phyloP scores from a whole-genome alignment of 2,888 invertebrate species.

The Drosophila paucipuncta region DNA sequence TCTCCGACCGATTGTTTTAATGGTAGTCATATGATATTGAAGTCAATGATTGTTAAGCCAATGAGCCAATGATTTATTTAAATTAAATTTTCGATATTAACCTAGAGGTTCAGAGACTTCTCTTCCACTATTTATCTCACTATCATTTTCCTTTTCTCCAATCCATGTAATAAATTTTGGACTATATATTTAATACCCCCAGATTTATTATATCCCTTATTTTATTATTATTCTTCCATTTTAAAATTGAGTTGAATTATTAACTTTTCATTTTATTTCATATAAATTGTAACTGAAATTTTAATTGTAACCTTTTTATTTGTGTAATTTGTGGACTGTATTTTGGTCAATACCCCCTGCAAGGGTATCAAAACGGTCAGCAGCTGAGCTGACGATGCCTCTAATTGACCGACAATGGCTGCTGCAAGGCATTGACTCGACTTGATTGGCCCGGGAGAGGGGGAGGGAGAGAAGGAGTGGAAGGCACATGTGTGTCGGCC shows the following conservation, averaged over 20 bases:
- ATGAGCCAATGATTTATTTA: too few relatives aligned
- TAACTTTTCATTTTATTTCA: not conserved
- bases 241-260: not conserved
- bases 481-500: not conserved
- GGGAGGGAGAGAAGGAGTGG: not conserved
- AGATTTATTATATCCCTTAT: not conserved
- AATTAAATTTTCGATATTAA: not conserved
- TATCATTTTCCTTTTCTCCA: not conserved
- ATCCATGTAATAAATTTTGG: not conserved
- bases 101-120: not conserved
- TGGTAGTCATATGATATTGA: not conserved
- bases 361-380: not conserved
- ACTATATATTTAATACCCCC: not conserved
- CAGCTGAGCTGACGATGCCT: slow-evolving; percentile 5
- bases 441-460: slow-evolving; percentile 44
- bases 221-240: not conserved
- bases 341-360: not conserved
- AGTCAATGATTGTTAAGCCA: not conserved
- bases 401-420: slow-evolving; percentile 53
- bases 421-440: slow-evolving; percentile 14
- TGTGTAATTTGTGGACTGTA: not conserved
- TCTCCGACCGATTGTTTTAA: not conserved
- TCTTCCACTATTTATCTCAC: not conserved
- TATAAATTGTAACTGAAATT: not conserved
- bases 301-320: not conserved